Conservation (phyloP, 2,888 invertebrate genomes). For the Nyleta sp. region DNA sequence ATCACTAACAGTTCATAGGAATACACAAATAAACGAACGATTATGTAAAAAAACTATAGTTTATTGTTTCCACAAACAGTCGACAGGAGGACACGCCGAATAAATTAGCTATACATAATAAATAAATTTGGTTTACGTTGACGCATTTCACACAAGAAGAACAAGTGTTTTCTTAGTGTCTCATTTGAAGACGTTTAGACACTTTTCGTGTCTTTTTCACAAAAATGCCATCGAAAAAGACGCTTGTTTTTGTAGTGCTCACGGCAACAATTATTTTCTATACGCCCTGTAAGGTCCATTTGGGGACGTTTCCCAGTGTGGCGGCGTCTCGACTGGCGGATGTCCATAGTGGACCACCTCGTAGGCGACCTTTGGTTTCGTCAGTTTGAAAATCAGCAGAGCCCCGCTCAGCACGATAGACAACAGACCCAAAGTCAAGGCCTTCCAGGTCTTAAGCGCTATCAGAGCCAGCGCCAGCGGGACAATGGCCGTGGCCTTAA, state of each 20-base stretch:
- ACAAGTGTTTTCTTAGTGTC: too few relatives aligned
- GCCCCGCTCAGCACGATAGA: slow-evolving; percentile 93
- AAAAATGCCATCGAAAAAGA: too few relatives aligned
- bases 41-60: slow-evolving; percentile 30
- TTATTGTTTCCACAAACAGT: slow-evolving; percentile 44
- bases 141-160: neutral
- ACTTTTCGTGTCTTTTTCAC: too few relatives aligned
- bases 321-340: slow-evolving; percentile 86
- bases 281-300: slow-evolving; percentile 80
- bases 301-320: slow-evolving; percentile 81
- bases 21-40: slow-evolving; percentile 5
- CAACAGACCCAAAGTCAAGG: slow-evolving; percentile 91
- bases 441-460: slow-evolving; percentile 95
- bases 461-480: slow-evolving; percentile 92
- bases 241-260: too few relatives aligned
- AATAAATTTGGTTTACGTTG: slow-evolving; percentile 61
- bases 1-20: too few relatives aligned
- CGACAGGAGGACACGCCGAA: slow-evolving; percentile 42
- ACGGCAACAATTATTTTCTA: slow-evolving; percentile 73
- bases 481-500: slow-evolving; percentile 92
- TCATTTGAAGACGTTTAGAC: too few relatives aligned
- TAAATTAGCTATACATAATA: slow-evolving; percentile 72
- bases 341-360: slow-evolving; percentile 94
- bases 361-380: slow-evolving; percentile 94
- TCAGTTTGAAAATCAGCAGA: slow-evolving; percentile 93